Evolutionary conservation across 2,113 vertebrate species (phyloP).

Genomic region (Mesoclemmys tuberculata): DNA sequence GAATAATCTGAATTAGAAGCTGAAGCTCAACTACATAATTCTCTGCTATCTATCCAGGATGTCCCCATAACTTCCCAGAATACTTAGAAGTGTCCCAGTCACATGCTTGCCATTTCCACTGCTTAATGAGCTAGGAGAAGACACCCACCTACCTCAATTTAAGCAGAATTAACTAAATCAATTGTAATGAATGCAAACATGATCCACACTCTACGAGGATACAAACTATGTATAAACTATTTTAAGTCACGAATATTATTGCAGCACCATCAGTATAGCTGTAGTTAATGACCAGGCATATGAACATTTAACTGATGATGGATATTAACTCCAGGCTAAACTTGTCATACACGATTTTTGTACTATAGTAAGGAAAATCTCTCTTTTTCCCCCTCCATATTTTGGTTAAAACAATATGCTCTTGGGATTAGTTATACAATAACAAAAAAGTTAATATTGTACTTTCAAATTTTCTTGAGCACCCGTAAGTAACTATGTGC

Average conservation of each 20-base stretch:
- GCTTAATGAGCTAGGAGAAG: slow-evolving; percentile 23
- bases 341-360: neutral
- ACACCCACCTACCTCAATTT: slow-evolving; percentile 8
- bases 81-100: slow-evolving; percentile 9
- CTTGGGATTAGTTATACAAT: neutral
- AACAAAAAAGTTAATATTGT: neutral
- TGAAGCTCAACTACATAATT: slow-evolving; percentile 17
- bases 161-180: neutral
- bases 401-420: neutral
- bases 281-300: neutral
- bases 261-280: neutral
- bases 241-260: slow-evolving; percentile 1
- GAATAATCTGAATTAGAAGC: neutral
- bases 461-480: slow-evolving; percentile 17
- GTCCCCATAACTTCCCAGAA: neutral
- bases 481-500: neutral
- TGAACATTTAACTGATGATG: neutral
- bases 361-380: neutral
- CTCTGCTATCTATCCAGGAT: neutral
- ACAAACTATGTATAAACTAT: neutral
- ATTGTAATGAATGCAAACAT: neutral
- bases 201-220: neutral
- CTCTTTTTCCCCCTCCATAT: fast-evolving
- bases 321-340: neutral
- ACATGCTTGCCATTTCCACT: slow-evolving; percentile 19